Conservation (phyloP, 2,113 vertebrate genomes). For the Psammodynastes pulverulentus region DNA sequence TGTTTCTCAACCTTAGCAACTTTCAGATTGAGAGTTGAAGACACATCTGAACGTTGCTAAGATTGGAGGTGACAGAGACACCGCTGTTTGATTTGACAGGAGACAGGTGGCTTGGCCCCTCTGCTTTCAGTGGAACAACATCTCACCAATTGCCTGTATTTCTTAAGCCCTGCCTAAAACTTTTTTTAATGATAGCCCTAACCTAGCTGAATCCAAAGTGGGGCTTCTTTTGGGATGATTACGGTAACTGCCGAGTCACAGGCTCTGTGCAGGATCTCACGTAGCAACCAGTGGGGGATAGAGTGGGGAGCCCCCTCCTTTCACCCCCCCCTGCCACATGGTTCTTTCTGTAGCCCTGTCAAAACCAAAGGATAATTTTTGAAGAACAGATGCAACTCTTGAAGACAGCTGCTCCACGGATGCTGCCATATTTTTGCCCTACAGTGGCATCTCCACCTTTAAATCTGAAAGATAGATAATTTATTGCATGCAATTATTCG, state of each 20-base stretch:
- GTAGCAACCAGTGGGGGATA: not conserved
- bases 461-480: not conserved
- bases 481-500: not conserved
- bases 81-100: not conserved
- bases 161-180: not conserved
- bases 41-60: not conserved
- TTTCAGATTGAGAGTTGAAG: not conserved
- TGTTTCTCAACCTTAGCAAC: not conserved
- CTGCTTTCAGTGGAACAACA: not conserved
- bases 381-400: not conserved
- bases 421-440: not conserved
- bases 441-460: not conserved
- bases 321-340: not conserved
- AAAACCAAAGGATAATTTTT: not conserved
- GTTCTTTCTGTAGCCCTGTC: not conserved
- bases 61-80: not conserved
- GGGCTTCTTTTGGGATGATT: slow-evolving; percentile 12
- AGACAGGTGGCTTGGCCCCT: not conserved
- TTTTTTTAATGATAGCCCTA: not conserved
- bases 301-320: not conserved
- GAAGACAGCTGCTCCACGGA: not conserved
- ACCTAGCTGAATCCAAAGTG: not conserved
- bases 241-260: slow-evolving; percentile 13
- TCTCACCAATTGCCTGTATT: not conserved
- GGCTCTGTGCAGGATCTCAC: slow-evolving; percentile 14